Percentiles rank a stretch among this genome's conserved stretches.
Evolutionary conservation across 2,113 vertebrate species (phyloP).

Genomic region (Sorex araneus): DNA sequence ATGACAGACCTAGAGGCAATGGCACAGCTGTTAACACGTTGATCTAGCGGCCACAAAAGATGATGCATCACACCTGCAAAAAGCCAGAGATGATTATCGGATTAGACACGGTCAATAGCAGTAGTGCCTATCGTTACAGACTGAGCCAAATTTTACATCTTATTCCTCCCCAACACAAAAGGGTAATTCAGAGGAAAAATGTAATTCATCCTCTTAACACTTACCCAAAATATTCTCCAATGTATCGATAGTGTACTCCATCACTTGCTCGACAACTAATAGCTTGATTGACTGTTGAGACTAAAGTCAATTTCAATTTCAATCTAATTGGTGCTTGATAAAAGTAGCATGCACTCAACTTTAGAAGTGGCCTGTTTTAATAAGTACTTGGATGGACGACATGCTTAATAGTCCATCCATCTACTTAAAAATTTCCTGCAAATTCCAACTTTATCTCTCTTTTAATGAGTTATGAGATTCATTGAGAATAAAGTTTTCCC

Average conservation of each 20-base stretch:
- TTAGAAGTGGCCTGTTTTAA: background rate
- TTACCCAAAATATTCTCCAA: conserved; percentile 18
- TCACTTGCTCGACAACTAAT: conserved; percentile 24
- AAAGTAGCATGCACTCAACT: conserved; percentile 37
- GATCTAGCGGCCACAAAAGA: background rate
- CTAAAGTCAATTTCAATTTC: too few species aligned
- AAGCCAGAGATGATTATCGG: background rate
- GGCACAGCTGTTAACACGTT: conserved; percentile 62
- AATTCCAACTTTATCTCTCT: conserved; percentile 37
- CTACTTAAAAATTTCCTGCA: background rate
- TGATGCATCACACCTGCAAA: conserved; percentile 14
- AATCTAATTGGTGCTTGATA: conserved; percentile 17
- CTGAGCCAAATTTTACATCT: background rate
- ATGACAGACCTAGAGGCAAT: conserved; percentile 67
- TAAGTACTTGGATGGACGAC: too few species aligned
- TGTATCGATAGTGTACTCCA: background rate
- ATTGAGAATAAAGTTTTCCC: conserved; percentile 29
- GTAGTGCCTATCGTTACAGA: background rate
- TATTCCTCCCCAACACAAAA: background rate
- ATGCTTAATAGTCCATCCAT: background rate
- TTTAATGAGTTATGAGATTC: background rate
- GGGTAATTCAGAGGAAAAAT: conserved; percentile 23
- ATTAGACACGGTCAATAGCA: background rate
- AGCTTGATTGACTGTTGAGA: conserved; percentile 19
- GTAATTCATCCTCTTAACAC: background rate